Evolutionary conservation across 2,113 vertebrate species (phyloP).

Genomic region (Cyprinodon tularosa): DNA sequence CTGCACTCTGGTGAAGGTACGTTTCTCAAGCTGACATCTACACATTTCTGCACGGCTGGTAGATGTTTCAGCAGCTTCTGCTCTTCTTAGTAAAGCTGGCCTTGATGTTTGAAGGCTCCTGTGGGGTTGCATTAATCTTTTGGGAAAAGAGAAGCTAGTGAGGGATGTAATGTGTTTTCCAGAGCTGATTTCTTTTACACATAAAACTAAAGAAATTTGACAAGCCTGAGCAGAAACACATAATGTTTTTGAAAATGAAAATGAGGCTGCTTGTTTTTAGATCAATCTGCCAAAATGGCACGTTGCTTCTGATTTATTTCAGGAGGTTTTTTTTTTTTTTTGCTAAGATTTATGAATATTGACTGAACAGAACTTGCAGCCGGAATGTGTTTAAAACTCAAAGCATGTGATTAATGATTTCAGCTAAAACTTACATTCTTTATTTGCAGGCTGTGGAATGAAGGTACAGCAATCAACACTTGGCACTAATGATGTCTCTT

Average conservation of each 20-base stretch:
- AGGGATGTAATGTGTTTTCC: conserved; percentile 59
- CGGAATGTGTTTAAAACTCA: not conserved
- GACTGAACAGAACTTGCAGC: not conserved
- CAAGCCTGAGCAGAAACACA: conserved; percentile 24
- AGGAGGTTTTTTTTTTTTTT: not conserved
- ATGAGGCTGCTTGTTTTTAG: not conserved
- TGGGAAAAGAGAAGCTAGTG: conserved; percentile 37
- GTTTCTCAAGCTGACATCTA: conserved; percentile 15
- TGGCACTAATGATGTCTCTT: no score
- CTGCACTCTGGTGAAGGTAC: not conserved
- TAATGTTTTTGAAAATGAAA: conserved; percentile 1
- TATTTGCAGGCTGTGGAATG: no score
- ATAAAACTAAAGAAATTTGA: conserved; percentile 41
- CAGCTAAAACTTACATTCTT: not conserved
- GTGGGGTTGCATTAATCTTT: conserved; percentile 55
- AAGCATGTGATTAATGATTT: not conserved
- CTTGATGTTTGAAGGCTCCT: conserved; percentile 61
- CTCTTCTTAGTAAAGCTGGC: conserved; percentile 44
- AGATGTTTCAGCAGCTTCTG: conserved; percentile 30
- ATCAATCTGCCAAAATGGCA: not conserved
- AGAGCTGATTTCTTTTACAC: conserved; percentile 57
- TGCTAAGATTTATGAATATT: not conserved
- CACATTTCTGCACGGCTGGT: not conserved
- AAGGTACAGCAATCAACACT: no score
- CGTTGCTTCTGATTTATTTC: not conserved